phyloP scores from a whole-genome alignment of 2,888 invertebrate genomes.

The Spisula solida region DNA sequence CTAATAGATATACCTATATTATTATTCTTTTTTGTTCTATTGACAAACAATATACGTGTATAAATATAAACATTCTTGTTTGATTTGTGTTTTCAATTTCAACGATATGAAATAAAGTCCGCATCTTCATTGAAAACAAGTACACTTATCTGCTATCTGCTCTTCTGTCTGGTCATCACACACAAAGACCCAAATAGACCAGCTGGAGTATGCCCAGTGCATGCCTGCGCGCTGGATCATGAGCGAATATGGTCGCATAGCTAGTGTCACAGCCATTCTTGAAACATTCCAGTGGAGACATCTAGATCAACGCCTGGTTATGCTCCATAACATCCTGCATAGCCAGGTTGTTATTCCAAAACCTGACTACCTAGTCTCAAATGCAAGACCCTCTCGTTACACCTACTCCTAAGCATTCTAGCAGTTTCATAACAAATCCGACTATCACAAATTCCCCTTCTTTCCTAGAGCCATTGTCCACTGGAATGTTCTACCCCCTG shows the following conservation, averaged over 20 bases:
- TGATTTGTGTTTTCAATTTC: too few relatives aligned
- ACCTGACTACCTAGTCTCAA: not conserved
- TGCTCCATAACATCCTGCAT: constrained; percentile 24
- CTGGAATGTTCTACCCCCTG: not conserved
- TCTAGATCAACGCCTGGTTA: constrained; percentile 42
- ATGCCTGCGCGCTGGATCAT: constrained; percentile 41
- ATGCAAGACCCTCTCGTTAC: not conserved
- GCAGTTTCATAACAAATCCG: constrained; percentile 4
- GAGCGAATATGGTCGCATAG: constrained; percentile 30
- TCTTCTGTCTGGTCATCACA: constrained; percentile 41
- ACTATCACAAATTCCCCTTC: constrained; percentile 22
- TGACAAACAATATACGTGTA: too few relatives aligned
- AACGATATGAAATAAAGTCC: too few relatives aligned
- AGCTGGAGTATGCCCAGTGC: constrained; percentile 22
- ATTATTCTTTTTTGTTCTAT: too few relatives aligned
- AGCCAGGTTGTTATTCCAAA: constrained; percentile 28
- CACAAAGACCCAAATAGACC: constrained; percentile 15
- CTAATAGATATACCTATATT: too few relatives aligned
- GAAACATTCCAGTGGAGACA: not conserved
- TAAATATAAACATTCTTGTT: too few relatives aligned
- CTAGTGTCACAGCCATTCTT: constrained; percentile 28
- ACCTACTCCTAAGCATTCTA: not conserved
- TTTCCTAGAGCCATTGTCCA: constrained; percentile 27
- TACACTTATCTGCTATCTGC: too few relatives aligned
- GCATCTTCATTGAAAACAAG: too few relatives aligned